Conservation (phyloP, 2,888 invertebrate species). For the Metalampra italica region DNA sequence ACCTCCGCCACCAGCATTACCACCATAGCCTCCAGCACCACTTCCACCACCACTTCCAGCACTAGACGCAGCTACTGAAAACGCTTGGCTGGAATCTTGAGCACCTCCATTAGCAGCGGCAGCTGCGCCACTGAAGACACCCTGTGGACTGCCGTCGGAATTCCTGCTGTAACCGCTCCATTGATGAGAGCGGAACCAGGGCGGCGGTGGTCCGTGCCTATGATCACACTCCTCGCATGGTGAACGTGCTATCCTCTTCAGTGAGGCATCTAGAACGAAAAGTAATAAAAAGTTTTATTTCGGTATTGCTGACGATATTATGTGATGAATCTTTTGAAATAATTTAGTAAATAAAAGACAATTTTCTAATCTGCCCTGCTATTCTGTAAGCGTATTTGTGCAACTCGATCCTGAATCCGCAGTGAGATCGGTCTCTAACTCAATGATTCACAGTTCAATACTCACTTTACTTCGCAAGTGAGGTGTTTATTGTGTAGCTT, state of each 20-base stretch:
- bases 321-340: no score
- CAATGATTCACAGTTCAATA: no score
- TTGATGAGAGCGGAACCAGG: conserved; percentile 40
- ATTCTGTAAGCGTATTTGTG: no score
- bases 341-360: no score
- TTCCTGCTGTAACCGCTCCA: conserved; percentile 47
- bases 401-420: no score
- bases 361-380: no score
- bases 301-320: neutral
- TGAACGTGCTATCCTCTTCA: conserved; percentile 31
- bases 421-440: no score
- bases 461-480: no score
- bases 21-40: conserved; percentile 4
- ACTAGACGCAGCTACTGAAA: conserved; percentile 32
- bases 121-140: conserved; percentile 48
- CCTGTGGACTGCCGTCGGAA: conserved; percentile 33
- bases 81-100: conserved; percentile 36
- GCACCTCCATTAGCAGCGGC: conserved; percentile 32
- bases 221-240: conserved; percentile 25
- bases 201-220: conserved; percentile 9
- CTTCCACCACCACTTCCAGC: conserved; percentile 1
- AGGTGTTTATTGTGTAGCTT: no score
- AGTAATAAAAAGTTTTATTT: neutral
- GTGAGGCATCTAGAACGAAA: conserved; percentile 26
- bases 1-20: neutral